Conservation (phyloP, 1,140 invertebrate genomes). For the Drosophila sechellia region DNA sequence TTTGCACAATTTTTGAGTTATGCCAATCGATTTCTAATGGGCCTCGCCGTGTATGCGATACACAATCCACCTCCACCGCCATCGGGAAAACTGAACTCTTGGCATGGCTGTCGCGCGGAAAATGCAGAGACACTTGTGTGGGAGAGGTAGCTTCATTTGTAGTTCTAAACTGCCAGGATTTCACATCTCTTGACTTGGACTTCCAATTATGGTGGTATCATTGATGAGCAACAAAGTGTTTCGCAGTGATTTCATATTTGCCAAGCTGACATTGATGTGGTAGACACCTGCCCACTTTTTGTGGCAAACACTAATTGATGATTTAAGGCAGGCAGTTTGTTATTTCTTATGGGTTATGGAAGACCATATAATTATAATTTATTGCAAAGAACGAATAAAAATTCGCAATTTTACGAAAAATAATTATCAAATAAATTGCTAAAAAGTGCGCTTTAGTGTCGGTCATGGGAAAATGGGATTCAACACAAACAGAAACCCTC, state of each 20-base stretch:
- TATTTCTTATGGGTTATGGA: not conserved
- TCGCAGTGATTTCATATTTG: not conserved
- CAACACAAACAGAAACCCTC: no score
- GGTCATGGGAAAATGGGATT: no score
- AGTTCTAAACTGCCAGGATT: not conserved
- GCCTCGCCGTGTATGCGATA: not conserved
- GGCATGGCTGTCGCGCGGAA: not conserved
- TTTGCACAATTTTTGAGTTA: conserved; percentile 9
- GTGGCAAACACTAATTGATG: not conserved
- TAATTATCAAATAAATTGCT: no score
- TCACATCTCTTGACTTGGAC: not conserved
- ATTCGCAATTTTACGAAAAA: no score
- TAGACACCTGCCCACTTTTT: not conserved
- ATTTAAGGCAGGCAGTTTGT: not conserved
- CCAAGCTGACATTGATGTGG: not conserved
- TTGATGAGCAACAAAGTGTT: not conserved
- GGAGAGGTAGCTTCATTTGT: not conserved
- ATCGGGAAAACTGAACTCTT: not conserved
- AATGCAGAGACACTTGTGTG: not conserved
- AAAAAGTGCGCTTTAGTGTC: no score
- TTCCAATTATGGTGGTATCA: not conserved
- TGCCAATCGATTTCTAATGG: conserved; percentile 6
- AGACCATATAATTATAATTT: not conserved
- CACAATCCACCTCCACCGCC: not conserved
- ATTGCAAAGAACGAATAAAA: no score